These are phyloP conservation scores for Cladorhizidae sp. DNA, from an alignment of 37 sponge, comb jelly and placozoan species.

Conservation along the genomic window DNA sequence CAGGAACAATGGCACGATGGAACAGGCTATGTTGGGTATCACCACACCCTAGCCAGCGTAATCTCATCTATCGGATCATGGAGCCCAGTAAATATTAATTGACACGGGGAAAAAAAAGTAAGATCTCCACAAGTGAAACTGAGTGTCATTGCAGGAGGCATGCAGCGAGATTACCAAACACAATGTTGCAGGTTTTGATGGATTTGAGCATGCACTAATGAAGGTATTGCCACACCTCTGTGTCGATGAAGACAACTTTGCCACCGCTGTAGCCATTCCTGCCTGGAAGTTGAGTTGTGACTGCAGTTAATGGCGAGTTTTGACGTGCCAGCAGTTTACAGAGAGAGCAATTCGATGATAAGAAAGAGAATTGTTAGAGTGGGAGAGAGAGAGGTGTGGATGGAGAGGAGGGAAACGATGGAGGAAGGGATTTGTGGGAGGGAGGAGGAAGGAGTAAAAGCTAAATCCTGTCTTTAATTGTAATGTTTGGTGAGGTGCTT, in stretches of 20 bases:
- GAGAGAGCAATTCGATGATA: not conserved
- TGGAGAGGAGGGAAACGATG: not conserved
- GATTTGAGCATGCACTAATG: not conserved
- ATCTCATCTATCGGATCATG: too few species aligned
- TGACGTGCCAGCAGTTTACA: not conserved
- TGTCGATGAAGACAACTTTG: constrained; percentile 97
- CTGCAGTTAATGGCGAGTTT: too few species aligned
- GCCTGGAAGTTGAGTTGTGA: constrained; percentile 95
- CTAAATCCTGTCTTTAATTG: not conserved
- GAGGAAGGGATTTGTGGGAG: not conserved
- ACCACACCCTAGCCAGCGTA: too few species aligned
- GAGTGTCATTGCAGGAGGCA: too few species aligned
- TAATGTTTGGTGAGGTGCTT: constrained; percentile 5
- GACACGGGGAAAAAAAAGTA: too few species aligned
- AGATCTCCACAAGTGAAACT: too few species aligned
- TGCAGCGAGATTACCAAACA: too few species aligned
- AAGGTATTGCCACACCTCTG: constrained; percentile 64
- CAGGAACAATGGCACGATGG: too few species aligned
- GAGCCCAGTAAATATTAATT: too few species aligned
- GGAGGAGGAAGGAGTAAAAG: not conserved
- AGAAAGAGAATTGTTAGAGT: not conserved
- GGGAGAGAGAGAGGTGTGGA: not conserved
- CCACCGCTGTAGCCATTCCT: constrained; percentile 91
- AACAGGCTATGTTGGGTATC: too few species aligned
- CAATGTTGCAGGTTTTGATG: too few species aligned